Conservation (phyloP, 1,140 invertebrate species). For the Halyomorpha halys region DNA sequence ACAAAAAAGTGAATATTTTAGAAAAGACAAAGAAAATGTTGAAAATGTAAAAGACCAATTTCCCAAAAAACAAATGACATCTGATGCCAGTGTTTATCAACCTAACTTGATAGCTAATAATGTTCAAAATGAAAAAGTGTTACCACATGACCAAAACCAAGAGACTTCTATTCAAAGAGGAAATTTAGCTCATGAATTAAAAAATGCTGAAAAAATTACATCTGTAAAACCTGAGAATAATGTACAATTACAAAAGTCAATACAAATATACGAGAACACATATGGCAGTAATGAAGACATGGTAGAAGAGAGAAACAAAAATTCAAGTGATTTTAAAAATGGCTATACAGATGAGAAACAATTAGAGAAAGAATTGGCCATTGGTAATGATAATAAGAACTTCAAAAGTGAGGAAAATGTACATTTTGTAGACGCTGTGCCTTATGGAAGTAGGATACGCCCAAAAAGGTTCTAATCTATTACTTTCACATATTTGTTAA, state of each 20-base stretch:
- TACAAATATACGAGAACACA: constrained; percentile 16
- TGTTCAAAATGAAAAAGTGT: not conserved
- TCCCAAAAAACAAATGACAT: not conserved
- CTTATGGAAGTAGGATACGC: not conserved
- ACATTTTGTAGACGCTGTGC: not conserved
- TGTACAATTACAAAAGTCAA: constrained; percentile 20
- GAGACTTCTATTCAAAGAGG: not conserved
- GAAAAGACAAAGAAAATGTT: constrained; percentile 13
- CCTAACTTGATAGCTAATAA: not conserved
- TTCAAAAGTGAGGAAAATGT: not conserved
- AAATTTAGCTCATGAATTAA: not conserved
- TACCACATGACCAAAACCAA: not conserved
- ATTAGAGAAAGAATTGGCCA: not conserved
- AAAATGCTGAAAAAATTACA: not conserved
- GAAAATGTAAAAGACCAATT: constrained; percentile 12
- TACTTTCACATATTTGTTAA: no score
- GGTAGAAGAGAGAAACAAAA: not conserved
- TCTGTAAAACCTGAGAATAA: constrained; percentile 23
- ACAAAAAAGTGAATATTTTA: not conserved
- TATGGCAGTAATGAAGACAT: not conserved
- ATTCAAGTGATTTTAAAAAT: not conserved
- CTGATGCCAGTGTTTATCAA: not conserved
- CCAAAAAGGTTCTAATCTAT: constrained; percentile 8
- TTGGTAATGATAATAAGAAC: not conserved
- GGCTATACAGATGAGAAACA: not conserved